Evolutionary conservation across 2,113 vertebrate species (phyloP), one percentile per base, ranked within the genome.

Genomic region (Bagarius yarrelli): DNA sequence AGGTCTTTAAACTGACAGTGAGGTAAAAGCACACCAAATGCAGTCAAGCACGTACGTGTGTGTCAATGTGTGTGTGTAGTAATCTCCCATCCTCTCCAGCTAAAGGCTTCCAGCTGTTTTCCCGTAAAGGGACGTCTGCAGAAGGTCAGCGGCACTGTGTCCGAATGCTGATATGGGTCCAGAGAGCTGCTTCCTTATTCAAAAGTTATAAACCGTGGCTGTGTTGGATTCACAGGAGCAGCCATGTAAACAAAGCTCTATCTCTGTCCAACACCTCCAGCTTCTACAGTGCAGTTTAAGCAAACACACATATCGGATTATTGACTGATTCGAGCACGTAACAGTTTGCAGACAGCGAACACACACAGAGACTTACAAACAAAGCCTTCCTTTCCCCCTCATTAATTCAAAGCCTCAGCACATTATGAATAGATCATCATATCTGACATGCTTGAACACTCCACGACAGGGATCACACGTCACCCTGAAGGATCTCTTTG

Each of bases 91-190:
- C 69, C 64, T 78, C 78, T 63, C 66, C 47, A 69, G 34, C 70
- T 84, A 73, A 87, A 67, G 82, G 72, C 53, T 84, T 84, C 76
- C 85, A 88, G 86, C 85, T 82, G 85, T 82, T 84, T 88, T 86
- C 85, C 85, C 63, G 80, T 79, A 86, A 85, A 53, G 77, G 74
- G 81, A 25, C n/a, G 71, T 85, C 80, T 84, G 82, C 76, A 83
- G 76, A 85, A 84, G 80, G 83, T 88, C 87, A 80, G 66, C 56
- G 56, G 47, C 82, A 63, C 71, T 52, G 47, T 56, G 47, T 36
- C 74, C 52, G 23, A 75, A 59, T 36, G 76, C 75, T 59, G 76
- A 55, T 56, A 61, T 27, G 50, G 9, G 34, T 50, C 64, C 70
- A 76, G 81, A 78, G 34, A 82, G 66, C 50, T 44, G 79, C 85